Percentiles rank a stretch among this genome's conserved stretches.
phyloP scores from a whole-genome alignment of 2,797 vertebrate species.

The Limosa lapponica region DNA sequence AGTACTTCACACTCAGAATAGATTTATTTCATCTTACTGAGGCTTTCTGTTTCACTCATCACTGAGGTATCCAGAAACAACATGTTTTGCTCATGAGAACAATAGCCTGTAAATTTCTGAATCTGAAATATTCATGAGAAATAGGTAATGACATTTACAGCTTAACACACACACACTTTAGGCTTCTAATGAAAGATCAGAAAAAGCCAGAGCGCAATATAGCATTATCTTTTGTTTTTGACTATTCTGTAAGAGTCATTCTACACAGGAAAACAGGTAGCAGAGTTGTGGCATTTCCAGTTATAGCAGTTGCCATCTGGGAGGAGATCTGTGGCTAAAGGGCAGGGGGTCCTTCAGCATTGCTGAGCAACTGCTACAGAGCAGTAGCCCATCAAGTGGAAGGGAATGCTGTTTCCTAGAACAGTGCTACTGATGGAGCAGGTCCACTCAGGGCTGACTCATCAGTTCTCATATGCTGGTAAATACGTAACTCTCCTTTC shows the following conservation, averaged over 20 bases:
- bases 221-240: not conserved
- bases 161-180: not conserved
- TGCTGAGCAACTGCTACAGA: not conserved
- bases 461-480: not conserved
- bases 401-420: not conserved
- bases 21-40: not conserved
- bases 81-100: constrained; percentile 35
- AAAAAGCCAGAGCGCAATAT: not conserved
- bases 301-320: not conserved
- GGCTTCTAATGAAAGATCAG: not conserved
- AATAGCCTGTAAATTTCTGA: constrained; percentile 48
- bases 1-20: not conserved
- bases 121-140: constrained; percentile 58
- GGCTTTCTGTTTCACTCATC: not conserved
- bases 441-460: not conserved
- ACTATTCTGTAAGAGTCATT: not conserved
- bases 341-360: not conserved
- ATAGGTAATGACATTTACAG: constrained; percentile 40
- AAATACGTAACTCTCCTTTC: not conserved
- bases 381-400: not conserved
- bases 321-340: not conserved
- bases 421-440: not conserved
- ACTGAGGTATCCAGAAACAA: constrained; percentile 30
- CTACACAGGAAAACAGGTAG: not conserved
- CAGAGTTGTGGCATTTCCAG: not conserved